A percentile compares a stretch with the other conserved stretches of the same genome.
These are phyloP conservation scores for Cancer borealis DNA, from an alignment of 2,888 invertebrate species.

Conservation along the genomic window DNA sequence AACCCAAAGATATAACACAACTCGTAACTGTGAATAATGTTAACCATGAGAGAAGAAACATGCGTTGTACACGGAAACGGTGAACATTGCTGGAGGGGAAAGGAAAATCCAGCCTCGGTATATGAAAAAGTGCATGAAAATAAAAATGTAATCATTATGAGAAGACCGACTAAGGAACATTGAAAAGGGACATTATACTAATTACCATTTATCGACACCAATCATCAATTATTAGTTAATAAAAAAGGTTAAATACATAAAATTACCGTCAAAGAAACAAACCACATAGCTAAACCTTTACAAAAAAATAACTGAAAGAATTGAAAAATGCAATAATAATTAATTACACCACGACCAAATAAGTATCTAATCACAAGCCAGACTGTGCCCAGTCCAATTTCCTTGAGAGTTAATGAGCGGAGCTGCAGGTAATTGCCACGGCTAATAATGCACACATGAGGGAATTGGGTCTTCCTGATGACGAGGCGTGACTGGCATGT, in stretches of 20 bases:
- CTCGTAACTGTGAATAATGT: not conserved
- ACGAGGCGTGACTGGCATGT: constrained; percentile 25
- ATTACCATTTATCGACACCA: not conserved
- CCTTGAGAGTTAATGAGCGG: constrained; percentile 4
- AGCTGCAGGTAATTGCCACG: constrained; percentile 16
- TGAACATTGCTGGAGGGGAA: not conserved
- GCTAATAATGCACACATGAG: constrained; percentile 25
- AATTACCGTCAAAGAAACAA: not conserved
- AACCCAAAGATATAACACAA: not conserved
- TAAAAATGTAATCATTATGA: not conserved
- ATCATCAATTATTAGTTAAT: not conserved
- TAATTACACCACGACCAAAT: not conserved
- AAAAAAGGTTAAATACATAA: not conserved
- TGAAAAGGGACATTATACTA: not conserved
- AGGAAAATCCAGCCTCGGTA: not conserved
- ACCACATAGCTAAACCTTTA: not conserved
- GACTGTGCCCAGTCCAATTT: not conserved
- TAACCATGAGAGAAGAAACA: not conserved
- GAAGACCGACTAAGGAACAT: not conserved
- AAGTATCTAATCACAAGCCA: not conserved
- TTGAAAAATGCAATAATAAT: not conserved
- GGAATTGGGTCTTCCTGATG: constrained; percentile 23
- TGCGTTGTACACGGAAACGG: too few species aligned
- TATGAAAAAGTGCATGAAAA: not conserved
- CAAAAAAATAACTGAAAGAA: not conserved